phyloP scores from a whole-genome alignment of 2,888 invertebrate species.

The Meteorus colon region DNA sequence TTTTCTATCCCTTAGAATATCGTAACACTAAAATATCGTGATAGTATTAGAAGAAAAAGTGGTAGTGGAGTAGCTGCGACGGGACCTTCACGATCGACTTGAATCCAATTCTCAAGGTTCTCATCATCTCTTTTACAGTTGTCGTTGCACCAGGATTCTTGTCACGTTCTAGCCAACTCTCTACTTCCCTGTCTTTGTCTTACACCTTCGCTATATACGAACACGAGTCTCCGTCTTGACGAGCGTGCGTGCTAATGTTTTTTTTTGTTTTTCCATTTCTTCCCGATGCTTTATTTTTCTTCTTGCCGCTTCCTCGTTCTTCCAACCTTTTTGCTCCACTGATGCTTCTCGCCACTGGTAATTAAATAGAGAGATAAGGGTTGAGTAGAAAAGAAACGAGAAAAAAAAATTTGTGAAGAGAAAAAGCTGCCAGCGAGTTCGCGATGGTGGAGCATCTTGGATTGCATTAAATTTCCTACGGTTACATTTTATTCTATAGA shows the following conservation, averaged over 20 bases:
- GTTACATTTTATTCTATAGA: not conserved
- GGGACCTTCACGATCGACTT: slow-evolving; percentile 19
- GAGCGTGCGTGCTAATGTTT: slow-evolving; percentile 39
- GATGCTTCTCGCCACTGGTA: slow-evolving; percentile 46
- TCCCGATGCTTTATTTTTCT: slow-evolving; percentile 18
- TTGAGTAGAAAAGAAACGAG: slow-evolving; percentile 30
- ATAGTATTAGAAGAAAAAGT: not conserved
- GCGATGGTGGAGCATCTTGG: not conserved
- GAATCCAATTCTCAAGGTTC: slow-evolving; percentile 46
- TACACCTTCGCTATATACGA: not conserved
- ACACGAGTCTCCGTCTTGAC: not conserved
- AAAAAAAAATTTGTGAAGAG: not conserved
- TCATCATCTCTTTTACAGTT: slow-evolving; percentile 40
- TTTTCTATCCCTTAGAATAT: not conserved
- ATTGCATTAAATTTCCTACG: not conserved
- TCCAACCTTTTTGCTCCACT: slow-evolving; percentile 36
- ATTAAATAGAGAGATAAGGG: slow-evolving; percentile 51
- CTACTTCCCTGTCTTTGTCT: not conserved
- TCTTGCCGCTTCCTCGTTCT: slow-evolving; percentile 31
- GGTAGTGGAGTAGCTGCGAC: not conserved
- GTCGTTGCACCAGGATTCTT: slow-evolving; percentile 46
- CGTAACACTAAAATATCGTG: not conserved
- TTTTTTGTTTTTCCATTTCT: slow-evolving; percentile 29
- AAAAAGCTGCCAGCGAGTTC: not conserved
- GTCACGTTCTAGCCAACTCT: slow-evolving; percentile 45